phyloP scores from a whole-genome alignment of 2,113 vertebrate species.

The Eptesicus fuscus region DNA sequence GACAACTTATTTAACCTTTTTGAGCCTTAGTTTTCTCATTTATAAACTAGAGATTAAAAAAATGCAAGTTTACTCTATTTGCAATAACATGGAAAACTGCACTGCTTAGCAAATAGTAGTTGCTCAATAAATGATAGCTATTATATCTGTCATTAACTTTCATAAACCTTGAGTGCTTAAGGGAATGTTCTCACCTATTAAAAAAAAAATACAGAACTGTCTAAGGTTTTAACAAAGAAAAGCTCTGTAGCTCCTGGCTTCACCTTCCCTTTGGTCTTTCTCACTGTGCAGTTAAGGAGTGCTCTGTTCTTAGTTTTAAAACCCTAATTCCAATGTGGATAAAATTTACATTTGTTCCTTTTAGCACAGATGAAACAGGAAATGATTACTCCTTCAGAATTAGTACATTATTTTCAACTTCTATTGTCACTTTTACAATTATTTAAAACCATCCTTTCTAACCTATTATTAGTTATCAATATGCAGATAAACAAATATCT shows the following conservation, averaged over 20 bases:
- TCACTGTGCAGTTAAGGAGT: not conserved
- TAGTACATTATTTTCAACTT: not conserved
- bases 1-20: conserved; percentile 13
- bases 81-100: not conserved
- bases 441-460: not conserved
- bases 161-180: conserved; percentile 16
- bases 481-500: not conserved
- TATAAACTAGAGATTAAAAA: conserved; percentile 27
- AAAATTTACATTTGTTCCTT: not conserved
- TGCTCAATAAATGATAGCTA: conserved; percentile 26
- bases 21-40: conserved; percentile 7
- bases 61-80: not conserved
- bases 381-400: not conserved
- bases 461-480: not conserved
- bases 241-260: not conserved
- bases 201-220: not conserved
- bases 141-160: not conserved
- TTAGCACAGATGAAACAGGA: not conserved
- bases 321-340: not conserved
- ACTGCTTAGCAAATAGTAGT: not conserved
- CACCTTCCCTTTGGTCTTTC: not conserved
- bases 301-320: not conserved
- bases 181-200: not conserved
- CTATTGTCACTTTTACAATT: not conserved
- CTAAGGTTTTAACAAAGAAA: conserved; percentile 13